phyloP scores from a whole-genome alignment of 2,797 vertebrate genomes.

The Lepus oiostolus region DNA sequence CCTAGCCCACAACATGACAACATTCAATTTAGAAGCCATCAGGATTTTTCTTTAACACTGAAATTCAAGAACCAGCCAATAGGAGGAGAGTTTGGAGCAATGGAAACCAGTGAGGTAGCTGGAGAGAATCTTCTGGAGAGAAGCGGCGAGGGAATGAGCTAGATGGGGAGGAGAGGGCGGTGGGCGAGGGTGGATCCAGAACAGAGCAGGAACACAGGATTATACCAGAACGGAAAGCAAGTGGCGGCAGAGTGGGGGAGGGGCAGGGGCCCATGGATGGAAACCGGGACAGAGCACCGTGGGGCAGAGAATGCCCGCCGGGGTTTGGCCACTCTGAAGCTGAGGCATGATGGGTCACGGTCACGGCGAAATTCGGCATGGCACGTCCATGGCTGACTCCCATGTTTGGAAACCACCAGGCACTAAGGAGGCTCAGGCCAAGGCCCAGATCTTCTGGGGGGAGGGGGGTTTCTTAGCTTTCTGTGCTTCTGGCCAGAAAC shows the following conservation, averaged over 20 bases:
- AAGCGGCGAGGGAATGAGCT: fast-evolving
- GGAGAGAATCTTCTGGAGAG: not conserved
- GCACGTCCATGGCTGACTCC: not conserved
- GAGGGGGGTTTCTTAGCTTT: not conserved
- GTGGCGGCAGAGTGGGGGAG: not conserved
- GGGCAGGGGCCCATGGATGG: fast-evolving
- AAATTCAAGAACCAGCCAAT: not conserved
- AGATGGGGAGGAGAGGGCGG: not conserved
- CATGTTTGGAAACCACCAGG: not conserved
- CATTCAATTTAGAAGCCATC: not conserved
- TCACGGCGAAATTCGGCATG: not conserved
- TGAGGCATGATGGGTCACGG: not conserved
- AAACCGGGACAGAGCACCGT: not conserved
- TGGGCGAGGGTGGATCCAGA: not conserved
- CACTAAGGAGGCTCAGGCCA: not conserved
- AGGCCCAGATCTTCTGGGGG: not conserved
- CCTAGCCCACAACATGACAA: no score
- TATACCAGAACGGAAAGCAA: fast-evolving
- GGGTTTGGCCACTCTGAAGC: not conserved
- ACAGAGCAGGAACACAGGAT: not conserved
- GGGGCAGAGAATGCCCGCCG: not conserved
- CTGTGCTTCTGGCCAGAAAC: not conserved
- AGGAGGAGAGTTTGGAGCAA: not conserved
- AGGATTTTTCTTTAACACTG: not conserved
- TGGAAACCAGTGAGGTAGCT: not conserved